Conservation (phyloP, 2,797 vertebrate genomes). For the Champsocephalus esox region DNA sequence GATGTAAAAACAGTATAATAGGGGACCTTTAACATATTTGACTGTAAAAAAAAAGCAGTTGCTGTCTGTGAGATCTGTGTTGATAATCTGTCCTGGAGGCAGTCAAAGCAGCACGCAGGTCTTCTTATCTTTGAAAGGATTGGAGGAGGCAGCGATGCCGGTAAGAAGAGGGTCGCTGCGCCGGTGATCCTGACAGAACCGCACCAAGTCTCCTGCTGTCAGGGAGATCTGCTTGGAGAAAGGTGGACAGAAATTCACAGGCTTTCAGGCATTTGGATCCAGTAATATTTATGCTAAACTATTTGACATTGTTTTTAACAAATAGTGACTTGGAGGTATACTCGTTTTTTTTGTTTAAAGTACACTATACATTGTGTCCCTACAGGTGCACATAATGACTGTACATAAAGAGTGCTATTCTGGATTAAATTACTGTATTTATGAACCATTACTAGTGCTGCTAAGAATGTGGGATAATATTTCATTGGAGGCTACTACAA, state of each 20-base stretch:
- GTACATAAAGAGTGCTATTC: too few species aligned
- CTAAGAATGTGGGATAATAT: too few species aligned
- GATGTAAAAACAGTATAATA: too few species aligned
- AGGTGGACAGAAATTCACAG: conserved; percentile 1
- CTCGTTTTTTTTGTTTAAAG: too few species aligned
- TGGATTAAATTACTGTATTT: too few species aligned
- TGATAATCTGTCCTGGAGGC: not conserved
- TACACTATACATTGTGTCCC: too few species aligned
- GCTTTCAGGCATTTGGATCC: not conserved
- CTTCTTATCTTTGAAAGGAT: conserved; percentile 91
- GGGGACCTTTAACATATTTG: not conserved
- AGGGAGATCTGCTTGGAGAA: conserved; percentile 83
- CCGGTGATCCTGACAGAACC: conserved; percentile 86
- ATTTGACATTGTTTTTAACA: not conserved
- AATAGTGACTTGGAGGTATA: not conserved
- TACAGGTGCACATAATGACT: too few species aligned
- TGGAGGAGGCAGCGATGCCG: conserved; percentile 86
- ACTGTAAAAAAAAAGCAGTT: not conserved
- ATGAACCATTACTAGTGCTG: too few species aligned
- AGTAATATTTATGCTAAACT: not conserved
- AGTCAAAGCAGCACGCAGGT: conserved; percentile 84
- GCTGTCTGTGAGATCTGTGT: not conserved
- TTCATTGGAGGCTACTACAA: too few species aligned
- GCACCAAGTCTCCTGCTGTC: conserved; percentile 85
- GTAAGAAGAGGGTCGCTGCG: conserved; percentile 87